Conservation (phyloP, 2,888 invertebrate species). For the Chymomyza fuscimana region DNA sequence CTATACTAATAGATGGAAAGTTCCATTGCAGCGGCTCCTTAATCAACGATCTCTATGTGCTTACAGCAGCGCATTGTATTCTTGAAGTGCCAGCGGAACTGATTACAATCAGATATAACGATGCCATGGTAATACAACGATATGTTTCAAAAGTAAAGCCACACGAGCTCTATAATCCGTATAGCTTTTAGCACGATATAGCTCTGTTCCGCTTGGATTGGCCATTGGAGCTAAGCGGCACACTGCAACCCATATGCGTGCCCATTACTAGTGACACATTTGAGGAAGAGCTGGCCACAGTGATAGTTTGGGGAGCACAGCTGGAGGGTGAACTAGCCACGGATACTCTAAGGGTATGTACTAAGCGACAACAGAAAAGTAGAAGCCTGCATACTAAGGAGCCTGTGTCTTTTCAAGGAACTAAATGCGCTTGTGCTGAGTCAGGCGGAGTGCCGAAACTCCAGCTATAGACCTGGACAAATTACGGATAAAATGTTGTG, state of each 20-base stretch:
- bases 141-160: constrained; percentile 80
- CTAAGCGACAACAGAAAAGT: not conserved
- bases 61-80: constrained; percentile 89
- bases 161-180: constrained; percentile 85
- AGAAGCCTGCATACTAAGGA: not conserved
- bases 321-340: constrained; percentile 85
- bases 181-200: constrained; percentile 89
- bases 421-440: constrained; percentile 52
- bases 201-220: constrained; percentile 85
- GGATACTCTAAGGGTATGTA: constrained; percentile 84
- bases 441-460: constrained; percentile 43
- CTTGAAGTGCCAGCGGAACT: constrained; percentile 82
- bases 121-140: constrained; percentile 51
- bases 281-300: constrained; percentile 80
- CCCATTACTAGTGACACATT: constrained; percentile 80
- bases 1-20: constrained; percentile 80
- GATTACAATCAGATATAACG: constrained; percentile 82
- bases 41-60: constrained; percentile 85
- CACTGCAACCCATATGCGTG: constrained; percentile 87
- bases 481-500: constrained; percentile 74
- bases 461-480: constrained; percentile 48
- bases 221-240: constrained; percentile 81
- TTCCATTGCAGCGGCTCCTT: constrained; percentile 89
- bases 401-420: constrained; percentile 81
- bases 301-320: constrained; percentile 88